Evolutionary conservation across 2,797 vertebrate genomes (phyloP).

Genomic region (Cephalopachus bancanus): DNA sequence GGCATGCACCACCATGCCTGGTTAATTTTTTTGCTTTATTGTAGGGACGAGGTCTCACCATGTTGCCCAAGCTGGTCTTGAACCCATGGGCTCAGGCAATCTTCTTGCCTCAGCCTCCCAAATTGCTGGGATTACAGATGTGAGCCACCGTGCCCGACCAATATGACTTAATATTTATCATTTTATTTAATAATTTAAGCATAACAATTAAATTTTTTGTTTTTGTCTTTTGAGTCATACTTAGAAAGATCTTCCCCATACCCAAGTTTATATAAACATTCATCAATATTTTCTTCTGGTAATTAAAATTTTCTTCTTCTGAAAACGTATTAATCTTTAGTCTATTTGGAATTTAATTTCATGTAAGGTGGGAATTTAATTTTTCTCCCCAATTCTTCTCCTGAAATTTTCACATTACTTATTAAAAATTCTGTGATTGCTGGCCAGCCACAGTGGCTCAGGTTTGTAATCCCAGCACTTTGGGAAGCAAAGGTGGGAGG

Average conservation of each 20-base stretch:
- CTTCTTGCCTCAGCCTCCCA: no score
- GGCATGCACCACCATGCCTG: no score
- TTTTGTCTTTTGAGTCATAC: neutral
- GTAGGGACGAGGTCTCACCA: no score
- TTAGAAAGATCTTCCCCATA: neutral
- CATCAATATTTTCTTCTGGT: constrained; percentile 21
- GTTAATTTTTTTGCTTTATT: no score
- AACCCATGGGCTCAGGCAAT: no score
- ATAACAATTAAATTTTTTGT: neutral
- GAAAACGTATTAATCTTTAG: neutral
- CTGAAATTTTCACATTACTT: neutral
- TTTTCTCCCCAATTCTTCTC: neutral
- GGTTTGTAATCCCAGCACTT: no score
- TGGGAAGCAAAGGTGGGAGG: no score
- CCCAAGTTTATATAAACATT: neutral
- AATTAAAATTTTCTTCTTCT: constrained; percentile 30
- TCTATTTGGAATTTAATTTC: constrained; percentile 58
- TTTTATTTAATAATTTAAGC: constrained; percentile 48
- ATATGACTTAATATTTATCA: neutral
- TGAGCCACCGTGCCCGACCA: no score
- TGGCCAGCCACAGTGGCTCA: no score
- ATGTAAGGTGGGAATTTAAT: neutral
- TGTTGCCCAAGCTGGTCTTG: no score
- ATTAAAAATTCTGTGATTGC: constrained; percentile 40
- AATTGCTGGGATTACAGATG: no score